Percentiles rank a stretch among this genome's conserved stretches.
phyloP scores from a whole-genome alignment of 2,113 vertebrate species.

The Zosterops hypoxanthus region DNA sequence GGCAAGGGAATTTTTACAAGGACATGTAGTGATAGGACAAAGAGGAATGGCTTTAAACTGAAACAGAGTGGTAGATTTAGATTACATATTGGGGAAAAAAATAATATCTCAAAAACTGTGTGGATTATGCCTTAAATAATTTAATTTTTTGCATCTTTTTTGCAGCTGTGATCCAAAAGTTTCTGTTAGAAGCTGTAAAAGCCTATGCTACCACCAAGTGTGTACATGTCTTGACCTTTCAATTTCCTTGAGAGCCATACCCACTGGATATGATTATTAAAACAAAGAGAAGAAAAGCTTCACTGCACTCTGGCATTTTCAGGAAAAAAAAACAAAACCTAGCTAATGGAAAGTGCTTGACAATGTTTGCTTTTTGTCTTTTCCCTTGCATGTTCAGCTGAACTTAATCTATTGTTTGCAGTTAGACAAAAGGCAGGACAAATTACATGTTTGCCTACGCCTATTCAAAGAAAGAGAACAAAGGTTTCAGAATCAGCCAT shows the following conservation, averaged over 20 bases:
- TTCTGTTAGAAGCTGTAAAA: not conserved
- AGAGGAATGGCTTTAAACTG: not conserved
- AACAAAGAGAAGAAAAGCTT: slow-evolving; percentile 17
- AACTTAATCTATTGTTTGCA: slow-evolving; percentile 33
- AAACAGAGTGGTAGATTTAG: not conserved
- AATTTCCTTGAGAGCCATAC: not conserved
- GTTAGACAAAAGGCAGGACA: slow-evolving; percentile 44
- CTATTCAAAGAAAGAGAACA: not conserved
- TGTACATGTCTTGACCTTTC: not conserved
- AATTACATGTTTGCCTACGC: slow-evolving; percentile 27
- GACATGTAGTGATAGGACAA: not conserved
- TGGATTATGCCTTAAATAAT: not conserved
- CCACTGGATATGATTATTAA: not conserved
- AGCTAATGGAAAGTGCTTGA: not conserved
- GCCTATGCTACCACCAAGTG: not conserved
- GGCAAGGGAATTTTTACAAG: not conserved
- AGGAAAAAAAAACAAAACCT: not conserved
- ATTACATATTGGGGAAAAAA: not conserved
- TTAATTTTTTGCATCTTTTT: not conserved
- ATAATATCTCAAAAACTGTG: not conserved
- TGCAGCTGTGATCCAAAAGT: not conserved
- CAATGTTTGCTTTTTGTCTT: slow-evolving; percentile 31
- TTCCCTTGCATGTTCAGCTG: not conserved
- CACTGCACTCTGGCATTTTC: not conserved
- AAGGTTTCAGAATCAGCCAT: slow-evolving; percentile 15